Evolutionary conservation across 2,888 invertebrate species (phyloP).

Genomic region (Acanthosepion lycidas): DNA sequence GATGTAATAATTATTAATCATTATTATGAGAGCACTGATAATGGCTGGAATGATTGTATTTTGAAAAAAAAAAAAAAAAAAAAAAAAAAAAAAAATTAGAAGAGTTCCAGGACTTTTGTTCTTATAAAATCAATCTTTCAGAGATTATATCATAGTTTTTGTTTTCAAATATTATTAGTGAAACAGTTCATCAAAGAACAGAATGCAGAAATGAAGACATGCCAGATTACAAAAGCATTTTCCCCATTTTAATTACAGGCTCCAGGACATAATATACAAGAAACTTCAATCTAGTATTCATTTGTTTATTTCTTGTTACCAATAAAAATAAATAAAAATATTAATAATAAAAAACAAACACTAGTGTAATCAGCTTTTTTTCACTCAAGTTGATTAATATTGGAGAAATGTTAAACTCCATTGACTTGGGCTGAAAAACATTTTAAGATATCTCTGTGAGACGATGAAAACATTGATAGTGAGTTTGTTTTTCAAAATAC

Average conservation of each 20-base stretch:
- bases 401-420: neutral
- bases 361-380: neutral
- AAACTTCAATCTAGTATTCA: neutral
- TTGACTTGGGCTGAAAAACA: neutral
- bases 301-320: neutral
- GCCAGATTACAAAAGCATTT: conserved; percentile 8
- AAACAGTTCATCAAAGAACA: neutral
- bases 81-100: neutral
- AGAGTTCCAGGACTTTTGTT: conserved; percentile 21
- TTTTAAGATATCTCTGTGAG: neutral
- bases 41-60: neutral
- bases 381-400: neutral
- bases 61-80: neutral
- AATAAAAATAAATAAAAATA: neutral
- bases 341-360: neutral
- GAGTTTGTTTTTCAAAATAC: neutral
- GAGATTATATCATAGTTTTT: neutral
- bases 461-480: neutral
- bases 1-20: neutral
- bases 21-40: conserved; percentile 14
- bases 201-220: neutral
- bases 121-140: conserved; percentile 6
- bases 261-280: neutral
- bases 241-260: neutral
- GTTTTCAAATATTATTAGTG: neutral